A percentile compares a stretch with the other conserved stretches of the same genome.
phyloP scores from a whole-genome alignment of 23 tunicate genomes.

The Halocynthia aurantium region DNA sequence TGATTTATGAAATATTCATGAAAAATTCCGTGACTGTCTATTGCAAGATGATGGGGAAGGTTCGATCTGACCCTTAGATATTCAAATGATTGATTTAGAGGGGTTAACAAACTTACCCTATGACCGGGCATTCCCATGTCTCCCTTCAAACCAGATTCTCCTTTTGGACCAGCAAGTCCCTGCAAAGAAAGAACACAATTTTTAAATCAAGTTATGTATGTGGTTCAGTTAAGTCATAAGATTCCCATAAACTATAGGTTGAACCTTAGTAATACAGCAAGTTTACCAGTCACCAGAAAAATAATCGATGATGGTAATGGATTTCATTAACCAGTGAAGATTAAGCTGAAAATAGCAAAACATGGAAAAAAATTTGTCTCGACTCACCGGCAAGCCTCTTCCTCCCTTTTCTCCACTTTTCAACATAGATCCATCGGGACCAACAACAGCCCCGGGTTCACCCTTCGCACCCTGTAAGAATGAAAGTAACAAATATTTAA shows the following conservation, averaged over 20 bases:
- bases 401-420: conserved; percentile 14
- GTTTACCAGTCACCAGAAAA: neutral
- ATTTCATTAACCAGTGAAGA: neutral
- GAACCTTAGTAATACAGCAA: neutral
- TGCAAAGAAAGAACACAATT: conserved; percentile 4
- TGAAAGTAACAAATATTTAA: neutral
- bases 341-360: neutral
- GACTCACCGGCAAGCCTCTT: conserved; percentile 16
- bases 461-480: conserved; percentile 66
- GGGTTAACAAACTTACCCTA: conserved; percentile 34
- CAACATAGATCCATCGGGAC: conserved; percentile 55
- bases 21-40: no score
- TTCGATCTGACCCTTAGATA: no score
- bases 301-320: neutral
- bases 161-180: conserved; percentile 40
- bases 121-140: conserved; percentile 96
- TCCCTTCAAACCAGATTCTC: conserved; percentile 44
- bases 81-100: no score
- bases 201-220: neutral
- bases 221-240: no score
- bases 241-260: no score
- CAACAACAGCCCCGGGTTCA: conserved; percentile 66
- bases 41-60: no score
- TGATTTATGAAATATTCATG: no score
- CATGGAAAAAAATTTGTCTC: neutral